Conservation (phyloP, 2,888 invertebrate species). For the Apocheima hispidaria region DNA sequence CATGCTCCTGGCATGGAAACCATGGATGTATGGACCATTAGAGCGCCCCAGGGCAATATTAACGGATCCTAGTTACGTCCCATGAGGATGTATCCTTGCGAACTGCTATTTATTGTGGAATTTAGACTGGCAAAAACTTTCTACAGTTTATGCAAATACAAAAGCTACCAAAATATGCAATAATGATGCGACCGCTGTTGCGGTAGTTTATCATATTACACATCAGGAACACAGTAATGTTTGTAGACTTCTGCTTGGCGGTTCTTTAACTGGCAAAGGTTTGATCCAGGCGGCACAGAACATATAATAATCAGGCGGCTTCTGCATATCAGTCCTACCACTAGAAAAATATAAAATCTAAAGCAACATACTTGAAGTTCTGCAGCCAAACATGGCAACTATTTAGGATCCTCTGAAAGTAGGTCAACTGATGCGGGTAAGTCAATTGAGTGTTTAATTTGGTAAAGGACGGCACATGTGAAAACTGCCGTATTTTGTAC, state of each 20-base stretch:
- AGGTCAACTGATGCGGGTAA: slow-evolving; percentile 38
- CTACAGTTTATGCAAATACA: too few relatives aligned
- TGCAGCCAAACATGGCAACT: too few relatives aligned
- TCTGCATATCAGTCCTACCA: too few relatives aligned
- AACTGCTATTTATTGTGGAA: slow-evolving; percentile 4
- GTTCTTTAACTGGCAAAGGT: too few relatives aligned
- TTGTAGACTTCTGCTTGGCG: not conserved
- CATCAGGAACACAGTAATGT: not conserved
- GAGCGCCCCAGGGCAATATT: slow-evolving; percentile 12
- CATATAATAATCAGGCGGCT: too few relatives aligned
- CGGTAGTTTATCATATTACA: not conserved
- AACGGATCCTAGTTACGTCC: slow-evolving; percentile 23
- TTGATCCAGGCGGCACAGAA: too few relatives aligned
- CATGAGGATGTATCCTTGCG: slow-evolving; percentile 14
- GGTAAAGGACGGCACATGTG: slow-evolving; percentile 23
- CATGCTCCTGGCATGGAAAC: too few relatives aligned
- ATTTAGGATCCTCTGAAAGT: slow-evolving; percentile 37
- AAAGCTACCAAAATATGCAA: not conserved
- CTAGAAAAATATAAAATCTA: too few relatives aligned
- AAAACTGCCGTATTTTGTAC: slow-evolving; percentile 13
- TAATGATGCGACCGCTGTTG: too few relatives aligned
- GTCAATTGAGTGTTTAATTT: slow-evolving; percentile 34
- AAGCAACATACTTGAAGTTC: too few relatives aligned
- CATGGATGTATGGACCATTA: slow-evolving; percentile 19
- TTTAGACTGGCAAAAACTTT: not conserved